Base-by-base conservation (phyloP, 2,797 vertebrate species). In the Phylloscopus collybita region DNA sequence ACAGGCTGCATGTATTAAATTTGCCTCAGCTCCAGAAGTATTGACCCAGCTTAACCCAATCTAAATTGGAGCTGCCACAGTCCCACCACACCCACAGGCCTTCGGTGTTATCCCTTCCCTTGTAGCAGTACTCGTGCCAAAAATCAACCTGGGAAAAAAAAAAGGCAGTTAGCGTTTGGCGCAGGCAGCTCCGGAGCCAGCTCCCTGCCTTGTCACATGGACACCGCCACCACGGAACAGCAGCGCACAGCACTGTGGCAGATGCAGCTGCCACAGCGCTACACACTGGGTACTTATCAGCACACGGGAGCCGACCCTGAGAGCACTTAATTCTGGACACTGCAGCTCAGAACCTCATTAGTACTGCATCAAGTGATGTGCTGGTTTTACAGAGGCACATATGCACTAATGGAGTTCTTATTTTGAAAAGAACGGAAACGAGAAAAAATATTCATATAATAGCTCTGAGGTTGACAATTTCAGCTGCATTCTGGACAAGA, bases 191-290 rank as follows among this genome's bases (percentile, higher is more conserved):
- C 47, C 0, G 1, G 49, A 94, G 92, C 32, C 94, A 96, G 94
- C 83, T 91, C 85, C 23, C 69, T 50, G 81, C 70, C 74, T 19
- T 40, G 92, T 92, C 90, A 96, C 93, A 92, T 80, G 90, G 82
- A 54, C 87, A 74, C 76, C 0, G 14, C 50, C 34, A 86, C 45
- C 79, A 96, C 9, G 6, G 9, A 86, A 53, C 40, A 83, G 87
- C 50, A 73, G 81, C 10, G 8, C 64, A 5, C 72, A 45, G 80
- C 71, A 4, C 10, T 19, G 79, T 49, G 67, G 57, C 90, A 95
- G 69, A 45, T 8, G 12, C 96, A 88, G 91, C 93, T 14, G 59
- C 36, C 59, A 61, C 36, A 20, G 59, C 26, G 26, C 36, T 29
- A 20, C 59, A 21, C 59, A 7, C 59, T 91, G 51, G 70, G 60